Evolutionary conservation across 2,113 vertebrate genomes (phyloP).

Genomic region (Chlamydotis undulata): DNA sequence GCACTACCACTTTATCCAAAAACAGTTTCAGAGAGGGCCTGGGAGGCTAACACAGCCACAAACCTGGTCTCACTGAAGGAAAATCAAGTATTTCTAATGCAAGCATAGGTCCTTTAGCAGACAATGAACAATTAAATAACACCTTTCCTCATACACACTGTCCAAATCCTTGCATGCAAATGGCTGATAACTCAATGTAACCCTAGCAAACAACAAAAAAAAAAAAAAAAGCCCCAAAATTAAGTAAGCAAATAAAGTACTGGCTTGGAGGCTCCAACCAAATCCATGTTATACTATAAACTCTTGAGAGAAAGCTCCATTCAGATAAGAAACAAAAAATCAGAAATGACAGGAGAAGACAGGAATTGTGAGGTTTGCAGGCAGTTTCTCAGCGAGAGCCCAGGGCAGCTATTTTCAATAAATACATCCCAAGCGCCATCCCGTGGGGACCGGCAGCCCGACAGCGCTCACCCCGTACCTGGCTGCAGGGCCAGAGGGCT

Average conservation of each 20-base stretch:
- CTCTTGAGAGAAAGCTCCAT: not conserved
- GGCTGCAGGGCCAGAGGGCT: not conserved
- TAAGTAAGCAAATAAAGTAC: not conserved
- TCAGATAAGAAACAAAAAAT: not conserved
- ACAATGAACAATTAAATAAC: not conserved
- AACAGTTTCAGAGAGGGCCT: not conserved
- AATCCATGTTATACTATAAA: not conserved
- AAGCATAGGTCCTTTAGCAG: not conserved
- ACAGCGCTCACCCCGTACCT: not conserved
- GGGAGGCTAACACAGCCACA: not conserved
- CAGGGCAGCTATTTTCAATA: not conserved
- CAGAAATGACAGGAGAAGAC: not conserved
- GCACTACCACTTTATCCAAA: not conserved
- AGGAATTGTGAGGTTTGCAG: not conserved
- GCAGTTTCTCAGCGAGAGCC: not conserved
- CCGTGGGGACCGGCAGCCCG: not conserved
- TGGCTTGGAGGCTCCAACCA: not conserved
- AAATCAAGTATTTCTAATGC: not conserved
- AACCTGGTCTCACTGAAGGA: not conserved
- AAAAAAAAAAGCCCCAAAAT: not conserved
- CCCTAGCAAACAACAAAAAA: not conserved
- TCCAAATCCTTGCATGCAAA: not conserved
- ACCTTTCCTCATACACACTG: not conserved
- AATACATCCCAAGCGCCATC: not conserved
- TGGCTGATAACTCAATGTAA: not conserved